Base-by-base conservation (phyloP, 1,140 invertebrate genomes). In the Batillaria attramentaria region DNA sequence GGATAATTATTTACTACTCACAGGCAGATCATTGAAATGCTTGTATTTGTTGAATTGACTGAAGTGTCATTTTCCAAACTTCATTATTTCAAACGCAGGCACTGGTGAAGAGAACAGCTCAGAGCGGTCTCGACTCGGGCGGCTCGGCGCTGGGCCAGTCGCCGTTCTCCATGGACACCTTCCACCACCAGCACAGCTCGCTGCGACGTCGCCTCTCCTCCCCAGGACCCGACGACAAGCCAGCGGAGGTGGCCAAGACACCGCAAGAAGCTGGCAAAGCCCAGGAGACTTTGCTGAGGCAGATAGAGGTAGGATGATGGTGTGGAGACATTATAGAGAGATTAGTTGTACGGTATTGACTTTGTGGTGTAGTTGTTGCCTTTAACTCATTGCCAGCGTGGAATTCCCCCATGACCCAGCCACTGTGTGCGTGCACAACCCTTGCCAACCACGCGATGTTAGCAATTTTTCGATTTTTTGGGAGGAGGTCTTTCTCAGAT, bases 141-240 rank as follows among this genome's bases (percentile, higher is more conserved):
- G 81, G 81, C 69, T 83, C 83, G 37, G 60, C 77, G 10, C 60
- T 78, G n/a, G 81, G 85, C 24, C 84, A 91, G 89, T 87, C 92
- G 88, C 87, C 91, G 69, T 88, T 91, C 87, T 87, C 88, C 18
- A 87, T 90, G 79, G 91, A 92, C 79, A 89, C 90, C 43, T 84
- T 89, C 66, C 72, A 91, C 37, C 70, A 78, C 42, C 72, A 76
- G 4, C 80, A 81, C 37, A 90, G 90, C n/a, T 90, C 89, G 60
- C 90, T 94, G 1, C 90, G 96, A 18, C 91, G 95, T 1, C 92
- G 95, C 42, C 93, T 94, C 0, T 95, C 95, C 0, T 95, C 95
- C 79, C 94, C 95, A 13, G 78, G 81, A 24, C 80, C 84, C 2
- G 68, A 83, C 57, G 85, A 84, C 18, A 86, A 86, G 72, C 46